phyloP scores from a whole-genome alignment of 2,797 vertebrate species.

The Peromyscus eremicus region DNA sequence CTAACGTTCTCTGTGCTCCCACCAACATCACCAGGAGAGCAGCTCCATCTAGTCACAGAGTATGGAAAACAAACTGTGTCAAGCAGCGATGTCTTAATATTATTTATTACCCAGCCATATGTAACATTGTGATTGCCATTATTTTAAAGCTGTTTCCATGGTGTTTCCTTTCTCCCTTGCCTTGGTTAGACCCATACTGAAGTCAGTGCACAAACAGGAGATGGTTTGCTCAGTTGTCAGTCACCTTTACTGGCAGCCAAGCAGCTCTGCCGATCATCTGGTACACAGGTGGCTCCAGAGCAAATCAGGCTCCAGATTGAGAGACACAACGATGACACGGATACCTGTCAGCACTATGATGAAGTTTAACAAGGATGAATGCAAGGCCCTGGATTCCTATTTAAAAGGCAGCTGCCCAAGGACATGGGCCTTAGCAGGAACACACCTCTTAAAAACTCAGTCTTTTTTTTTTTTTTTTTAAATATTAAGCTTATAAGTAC shows the following conservation, averaged over 20 bases:
- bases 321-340: background rate
- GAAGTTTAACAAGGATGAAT: constrained; percentile 69
- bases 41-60: background rate
- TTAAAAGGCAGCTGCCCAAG: constrained; percentile 51
- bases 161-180: background rate
- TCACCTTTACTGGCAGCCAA: background rate
- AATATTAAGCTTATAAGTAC: constrained; percentile 10
- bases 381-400: constrained; percentile 61
- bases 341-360: constrained; percentile 47
- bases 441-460: background rate
- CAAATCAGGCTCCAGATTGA: constrained; percentile 18
- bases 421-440: constrained; percentile 43
- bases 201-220: background rate
- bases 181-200: background rate
- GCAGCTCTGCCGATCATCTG: background rate
- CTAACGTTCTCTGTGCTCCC: background rate
- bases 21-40: background rate
- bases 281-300: background rate
- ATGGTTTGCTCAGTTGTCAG: background rate
- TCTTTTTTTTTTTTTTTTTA: background rate
- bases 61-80: background rate
- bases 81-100: background rate
- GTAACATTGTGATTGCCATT: background rate
- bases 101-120: background rate
- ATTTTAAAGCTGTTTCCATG: background rate